Evolutionary conservation across 2,888 invertebrate species (phyloP).

Genomic region (Linnaemya tessellans): DNA sequence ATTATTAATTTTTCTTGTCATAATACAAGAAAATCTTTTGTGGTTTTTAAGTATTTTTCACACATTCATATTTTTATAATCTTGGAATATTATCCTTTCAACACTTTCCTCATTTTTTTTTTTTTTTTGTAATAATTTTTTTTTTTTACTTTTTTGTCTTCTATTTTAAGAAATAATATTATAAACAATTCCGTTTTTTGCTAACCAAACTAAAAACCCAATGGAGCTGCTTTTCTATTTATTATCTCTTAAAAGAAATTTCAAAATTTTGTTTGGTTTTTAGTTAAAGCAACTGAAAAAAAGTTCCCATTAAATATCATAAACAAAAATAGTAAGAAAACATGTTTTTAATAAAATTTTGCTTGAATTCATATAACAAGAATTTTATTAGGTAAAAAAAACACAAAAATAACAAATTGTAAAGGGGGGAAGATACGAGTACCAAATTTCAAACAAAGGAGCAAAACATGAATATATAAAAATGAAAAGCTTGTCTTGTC

Average conservation of each 20-base stretch:
- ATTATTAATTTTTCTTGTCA: background rate
- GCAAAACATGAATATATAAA: background rate
- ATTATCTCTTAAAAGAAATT: conserved; percentile 13
- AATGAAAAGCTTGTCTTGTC: conserved; percentile 32
- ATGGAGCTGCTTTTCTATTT: conserved; percentile 35
- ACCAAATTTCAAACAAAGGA: background rate
- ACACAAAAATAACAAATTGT: background rate
- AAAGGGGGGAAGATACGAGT: background rate
- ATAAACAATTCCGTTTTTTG: background rate
- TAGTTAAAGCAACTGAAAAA: conserved; percentile 24
- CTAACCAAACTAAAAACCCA: conserved; percentile 17
- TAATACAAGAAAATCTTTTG: conserved; percentile 65
- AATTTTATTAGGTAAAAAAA: conserved; percentile 11
- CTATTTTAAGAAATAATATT: conserved; percentile 16
- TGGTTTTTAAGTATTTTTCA: conserved; percentile 58
- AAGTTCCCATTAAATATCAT: conserved; percentile 11
- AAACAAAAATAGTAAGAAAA: conserved; percentile 24
- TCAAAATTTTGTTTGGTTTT: conserved; percentile 20
- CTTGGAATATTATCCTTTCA: background rate
- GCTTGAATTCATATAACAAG: conserved; percentile 22
- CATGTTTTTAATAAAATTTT: conserved; percentile 26
- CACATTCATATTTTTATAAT: conserved; percentile 66
- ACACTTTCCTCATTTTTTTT: background rate
- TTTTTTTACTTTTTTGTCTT: background rate
- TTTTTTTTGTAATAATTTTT: background rate